Evolutionary conservation across 2,888 invertebrate species (phyloP).

Genomic region (Leptinotarsa rubiginosa): DNA sequence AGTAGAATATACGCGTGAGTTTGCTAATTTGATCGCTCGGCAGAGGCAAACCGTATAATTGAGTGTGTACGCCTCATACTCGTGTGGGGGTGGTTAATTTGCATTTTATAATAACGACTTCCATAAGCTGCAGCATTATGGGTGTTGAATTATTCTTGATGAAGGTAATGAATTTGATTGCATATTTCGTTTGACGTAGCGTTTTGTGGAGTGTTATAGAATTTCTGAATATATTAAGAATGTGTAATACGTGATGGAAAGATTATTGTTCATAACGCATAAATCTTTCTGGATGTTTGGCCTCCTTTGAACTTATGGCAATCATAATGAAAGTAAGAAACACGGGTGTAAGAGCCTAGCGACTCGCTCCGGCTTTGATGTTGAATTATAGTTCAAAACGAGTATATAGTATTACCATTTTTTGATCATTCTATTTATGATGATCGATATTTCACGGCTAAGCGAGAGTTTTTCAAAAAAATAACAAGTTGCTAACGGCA

Average conservation of each 20-base stretch:
- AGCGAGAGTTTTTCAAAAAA: no score
- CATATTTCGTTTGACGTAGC: constrained; percentile 25
- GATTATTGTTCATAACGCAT: no score
- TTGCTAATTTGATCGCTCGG: constrained; percentile 38
- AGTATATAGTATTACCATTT: no score
- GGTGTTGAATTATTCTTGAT: constrained; percentile 42
- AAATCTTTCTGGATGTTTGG: no score
- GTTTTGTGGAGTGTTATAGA: constrained; percentile 3
- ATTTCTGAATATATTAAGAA: background rate
- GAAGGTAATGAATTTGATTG: constrained; percentile 43
- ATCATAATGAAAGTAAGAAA: no score
- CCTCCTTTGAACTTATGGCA: no score
- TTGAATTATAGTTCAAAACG: no score
- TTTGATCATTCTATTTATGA: no score
- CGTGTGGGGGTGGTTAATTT: constrained; percentile 40
- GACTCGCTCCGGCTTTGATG: no score
- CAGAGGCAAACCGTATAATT: constrained; percentile 15
- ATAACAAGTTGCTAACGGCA: no score
- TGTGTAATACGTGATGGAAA: background rate
- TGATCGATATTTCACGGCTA: no score
- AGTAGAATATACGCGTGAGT: constrained; percentile 21
- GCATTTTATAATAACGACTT: constrained; percentile 39
- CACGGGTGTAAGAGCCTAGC: no score
- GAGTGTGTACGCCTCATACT: constrained; percentile 11
- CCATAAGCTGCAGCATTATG: constrained; percentile 36